phyloP scores from a whole-genome alignment of 2,888 invertebrate genomes.

The Rhagophthalmus giganteus region DNA sequence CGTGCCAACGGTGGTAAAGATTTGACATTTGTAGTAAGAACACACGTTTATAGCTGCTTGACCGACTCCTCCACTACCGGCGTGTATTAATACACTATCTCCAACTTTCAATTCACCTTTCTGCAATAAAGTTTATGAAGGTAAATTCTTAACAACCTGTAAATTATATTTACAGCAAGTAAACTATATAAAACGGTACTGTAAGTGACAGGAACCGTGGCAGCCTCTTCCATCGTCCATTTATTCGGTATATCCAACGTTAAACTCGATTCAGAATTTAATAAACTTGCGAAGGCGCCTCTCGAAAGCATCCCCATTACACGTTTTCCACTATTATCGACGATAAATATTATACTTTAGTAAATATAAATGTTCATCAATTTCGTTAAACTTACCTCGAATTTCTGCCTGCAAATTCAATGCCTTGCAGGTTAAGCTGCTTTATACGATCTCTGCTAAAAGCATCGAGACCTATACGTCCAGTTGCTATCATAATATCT shows the following conservation, averaged over 20 bases:
- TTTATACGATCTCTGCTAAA: conserved; percentile 63
- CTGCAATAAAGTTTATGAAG: conserved; percentile 29
- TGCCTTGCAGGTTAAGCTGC: conserved; percentile 61
- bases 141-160: too few species aligned
- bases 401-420: conserved; percentile 61
- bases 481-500: conserved; percentile 91
- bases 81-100: conserved; percentile 59
- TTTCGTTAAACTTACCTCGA: conserved; percentile 32
- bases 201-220: conserved; percentile 77
- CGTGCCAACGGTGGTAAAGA: conserved; percentile 73
- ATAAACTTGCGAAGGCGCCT: conserved; percentile 64
- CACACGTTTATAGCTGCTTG: conserved; percentile 78
- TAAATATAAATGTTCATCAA: too few species aligned
- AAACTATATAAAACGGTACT: conserved; percentile 58
- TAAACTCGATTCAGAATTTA: conserved; percentile 60
- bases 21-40: conserved; percentile 64
- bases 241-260: conserved; percentile 69
- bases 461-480: conserved; percentile 81
- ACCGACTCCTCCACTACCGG: conserved; percentile 73
- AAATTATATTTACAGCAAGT: conserved; percentile 52
- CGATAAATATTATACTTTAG: too few species aligned
- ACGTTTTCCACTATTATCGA: conserved; percentile 62
- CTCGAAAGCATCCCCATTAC: conserved; percentile 68
- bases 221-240: conserved; percentile 76
- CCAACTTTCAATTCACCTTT: conserved; percentile 39